Percentiles rank a stretch among this genome's conserved stretches.
These are phyloP conservation scores for Syngnathus scovelli DNA, from an alignment of 2,113 vertebrate genomes.

Conservation along the genomic window DNA sequence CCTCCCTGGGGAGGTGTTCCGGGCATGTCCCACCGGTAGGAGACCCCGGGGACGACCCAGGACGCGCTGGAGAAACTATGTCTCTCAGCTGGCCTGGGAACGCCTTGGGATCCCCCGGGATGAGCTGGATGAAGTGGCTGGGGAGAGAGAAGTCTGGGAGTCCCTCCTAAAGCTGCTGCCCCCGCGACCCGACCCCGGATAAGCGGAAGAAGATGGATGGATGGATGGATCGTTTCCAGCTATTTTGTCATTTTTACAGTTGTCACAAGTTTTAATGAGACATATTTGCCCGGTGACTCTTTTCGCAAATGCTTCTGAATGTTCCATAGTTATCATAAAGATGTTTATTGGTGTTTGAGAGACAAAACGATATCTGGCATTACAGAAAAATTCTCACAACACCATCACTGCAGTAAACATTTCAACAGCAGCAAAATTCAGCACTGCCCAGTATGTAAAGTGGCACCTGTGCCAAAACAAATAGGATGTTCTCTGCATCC, in stretches of 20 bases:
- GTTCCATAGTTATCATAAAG: not conserved
- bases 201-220: no score
- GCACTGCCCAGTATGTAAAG: constrained; percentile 13
- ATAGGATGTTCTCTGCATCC: constrained; percentile 16
- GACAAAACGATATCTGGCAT: constrained; percentile 20
- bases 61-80: no score
- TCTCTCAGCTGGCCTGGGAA: no score
- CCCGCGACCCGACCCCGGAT: no score
- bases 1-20: no score
- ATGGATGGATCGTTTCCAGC: not conserved
- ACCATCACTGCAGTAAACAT: constrained; percentile 12
- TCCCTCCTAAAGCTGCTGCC: no score
- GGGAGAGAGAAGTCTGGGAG: no score
- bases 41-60: no score
- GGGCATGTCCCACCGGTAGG: no score
- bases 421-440: constrained; percentile 16
- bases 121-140: no score
- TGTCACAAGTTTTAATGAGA: not conserved
- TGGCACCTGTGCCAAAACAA: constrained; percentile 36
- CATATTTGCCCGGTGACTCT: not conserved
- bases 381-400: constrained; percentile 9
- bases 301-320: constrained; percentile 2
- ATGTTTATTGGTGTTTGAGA: not conserved
- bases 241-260: not conserved
- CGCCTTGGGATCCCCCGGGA: no score